Conservation (phyloP, 1,140 invertebrate species). For the Meloidogyne hapla region DNA sequence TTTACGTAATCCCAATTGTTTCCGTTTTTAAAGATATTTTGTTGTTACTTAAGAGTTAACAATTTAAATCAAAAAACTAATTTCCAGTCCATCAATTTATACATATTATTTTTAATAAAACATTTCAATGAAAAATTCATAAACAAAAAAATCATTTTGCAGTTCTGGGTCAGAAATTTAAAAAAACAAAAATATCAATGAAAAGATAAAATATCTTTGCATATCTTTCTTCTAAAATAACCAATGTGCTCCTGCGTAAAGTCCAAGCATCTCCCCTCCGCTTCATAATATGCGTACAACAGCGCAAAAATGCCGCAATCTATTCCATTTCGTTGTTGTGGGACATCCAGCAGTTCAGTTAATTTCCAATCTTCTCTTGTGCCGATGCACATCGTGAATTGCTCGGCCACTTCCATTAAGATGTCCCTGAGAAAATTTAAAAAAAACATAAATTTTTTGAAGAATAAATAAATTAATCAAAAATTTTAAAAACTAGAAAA, state of each 20-base stretch:
- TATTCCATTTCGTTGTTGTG: slow-evolving; percentile 20
- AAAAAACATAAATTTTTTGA: not conserved
- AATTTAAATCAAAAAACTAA: no score
- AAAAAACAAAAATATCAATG: not conserved
- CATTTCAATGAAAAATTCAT: no score
- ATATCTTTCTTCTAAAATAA: slow-evolving; percentile 26
- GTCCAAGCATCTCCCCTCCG: not conserved
- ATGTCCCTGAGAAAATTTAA: slow-evolving; percentile 11
- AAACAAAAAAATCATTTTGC: no score
- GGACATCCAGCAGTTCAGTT: slow-evolving; percentile 13
- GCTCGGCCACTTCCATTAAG: not conserved
- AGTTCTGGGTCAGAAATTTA: not conserved
- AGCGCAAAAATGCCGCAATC: slow-evolving; percentile 23
- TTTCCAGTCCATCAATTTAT: no score
- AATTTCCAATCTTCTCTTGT: slow-evolving; percentile 13
- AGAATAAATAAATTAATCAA: not conserved
- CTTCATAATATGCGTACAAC: slow-evolving; percentile 5
- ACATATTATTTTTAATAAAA: no score
- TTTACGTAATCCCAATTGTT: no score
- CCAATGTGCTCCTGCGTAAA: slow-evolving; percentile 19
- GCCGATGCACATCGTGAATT: not conserved
- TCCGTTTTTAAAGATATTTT: no score
- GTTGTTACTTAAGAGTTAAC: no score
- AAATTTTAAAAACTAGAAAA: not conserved
- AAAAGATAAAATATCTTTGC: not conserved